Conservation (phyloP, 2,888 invertebrate species). For the Macrophya alboannulata region DNA sequence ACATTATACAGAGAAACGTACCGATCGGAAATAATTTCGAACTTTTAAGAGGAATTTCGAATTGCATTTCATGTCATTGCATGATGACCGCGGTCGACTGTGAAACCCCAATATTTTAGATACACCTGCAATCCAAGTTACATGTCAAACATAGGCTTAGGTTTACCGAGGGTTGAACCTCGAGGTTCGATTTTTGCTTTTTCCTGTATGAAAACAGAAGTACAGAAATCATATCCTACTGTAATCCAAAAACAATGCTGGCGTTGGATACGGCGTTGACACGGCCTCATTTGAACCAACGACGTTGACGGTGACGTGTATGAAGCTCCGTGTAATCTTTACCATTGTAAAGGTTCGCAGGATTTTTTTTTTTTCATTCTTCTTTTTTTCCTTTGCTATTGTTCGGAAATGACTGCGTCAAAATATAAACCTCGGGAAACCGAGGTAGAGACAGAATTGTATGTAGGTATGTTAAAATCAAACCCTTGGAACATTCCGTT, state of each 20-base stretch:
- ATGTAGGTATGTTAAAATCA: not conserved
- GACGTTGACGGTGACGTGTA: not conserved
- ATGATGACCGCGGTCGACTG: not conserved
- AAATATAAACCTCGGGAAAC: constrained; percentile 23
- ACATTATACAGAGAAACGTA: not conserved
- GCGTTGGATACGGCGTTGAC: not conserved
- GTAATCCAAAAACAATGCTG: constrained; percentile 19
- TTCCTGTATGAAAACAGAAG: not conserved
- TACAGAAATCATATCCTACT: not conserved
- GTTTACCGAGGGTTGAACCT: not conserved
- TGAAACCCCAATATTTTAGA: constrained; percentile 17
- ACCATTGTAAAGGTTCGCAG: constrained; percentile 26
- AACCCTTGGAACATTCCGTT: not conserved
- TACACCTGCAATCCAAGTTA: not conserved
- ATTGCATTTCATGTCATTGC: not conserved
- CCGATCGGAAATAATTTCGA: constrained; percentile 11
- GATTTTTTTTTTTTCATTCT: not conserved
- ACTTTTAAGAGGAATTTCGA: constrained; percentile 3
- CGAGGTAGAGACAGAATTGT: not conserved
- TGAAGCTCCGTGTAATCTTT: constrained; percentile 14
- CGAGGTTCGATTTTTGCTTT: not conserved
- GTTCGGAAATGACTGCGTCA: constrained; percentile 1
- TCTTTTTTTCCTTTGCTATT: not conserved
- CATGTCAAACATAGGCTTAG: not conserved
- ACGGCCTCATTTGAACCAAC: constrained; percentile 33